Evolutionary conservation across 2,888 invertebrate genomes (phyloP), one percentile per base, ranked within the genome.

Genomic region (Ceramica pisi): DNA sequence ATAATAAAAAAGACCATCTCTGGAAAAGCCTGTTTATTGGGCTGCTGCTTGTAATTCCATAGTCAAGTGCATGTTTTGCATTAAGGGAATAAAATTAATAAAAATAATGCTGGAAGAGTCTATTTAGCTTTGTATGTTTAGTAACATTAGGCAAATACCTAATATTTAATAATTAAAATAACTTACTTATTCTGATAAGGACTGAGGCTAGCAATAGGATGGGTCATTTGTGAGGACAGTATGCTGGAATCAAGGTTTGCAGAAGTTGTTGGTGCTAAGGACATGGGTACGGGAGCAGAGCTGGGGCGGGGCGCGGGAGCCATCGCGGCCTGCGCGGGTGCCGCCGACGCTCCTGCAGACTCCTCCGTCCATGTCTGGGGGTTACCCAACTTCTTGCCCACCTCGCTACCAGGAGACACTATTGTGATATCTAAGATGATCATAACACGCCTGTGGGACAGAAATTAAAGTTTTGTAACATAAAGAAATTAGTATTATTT

Each of bases 121-220:
- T 31, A 31, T 6, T 31, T 6, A 3, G 31, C 31, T 31, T 31
- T 31, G 6, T 0, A 31, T 6, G 6, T 31, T 31, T 31, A 31
- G 31, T 31, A 31, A n/a, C n/a, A n/a, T n/a, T n/a, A n/a, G n/a
- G n/a, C n/a, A n/a, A 31, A 31, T 31, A 31, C 31, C 31, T 31
- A 5, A 6, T 31, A 31, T 31, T 31, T 0, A 5, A 5, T 31
- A 53, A 19, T 16, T 31, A 19, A 19, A 51, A 7, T 62, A 65
- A 90, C 94, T 93, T 91, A 98, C 98, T 97, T 98, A 92, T 99
- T 99, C 90, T 99, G 99, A 92, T 99, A 99, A 1, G 99, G 99
- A 84, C 98, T 99, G 16, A 99, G 96, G 84, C 98, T 98, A 21
- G 97, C 96, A 86, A 99, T 99, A 0, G 99, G 98, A 92, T 97